phyloP scores from a whole-genome alignment of 2,113 vertebrate genomes.

The Burhinus oedicnemus region DNA sequence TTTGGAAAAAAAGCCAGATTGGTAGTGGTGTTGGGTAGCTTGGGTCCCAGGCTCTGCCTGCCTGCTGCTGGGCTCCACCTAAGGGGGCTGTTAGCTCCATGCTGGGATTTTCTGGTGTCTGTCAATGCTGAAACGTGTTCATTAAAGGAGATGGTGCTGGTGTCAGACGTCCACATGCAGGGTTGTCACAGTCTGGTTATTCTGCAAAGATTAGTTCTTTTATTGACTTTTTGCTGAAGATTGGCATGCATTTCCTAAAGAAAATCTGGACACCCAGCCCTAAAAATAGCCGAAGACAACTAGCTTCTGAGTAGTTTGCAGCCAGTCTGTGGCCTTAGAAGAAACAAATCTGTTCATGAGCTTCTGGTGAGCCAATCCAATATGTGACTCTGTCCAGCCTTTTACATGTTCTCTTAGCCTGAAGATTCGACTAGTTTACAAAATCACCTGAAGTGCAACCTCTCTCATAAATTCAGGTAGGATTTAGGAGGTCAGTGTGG shows the following conservation, averaged over 20 bases:
- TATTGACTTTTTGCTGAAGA: slow-evolving; percentile 46
- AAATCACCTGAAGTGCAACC: background rate
- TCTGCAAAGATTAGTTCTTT: slow-evolving; percentile 30
- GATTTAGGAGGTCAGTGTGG: background rate
- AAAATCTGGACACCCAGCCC: slow-evolving; percentile 55
- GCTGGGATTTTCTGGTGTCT: slow-evolving; percentile 21
- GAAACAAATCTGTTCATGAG: slow-evolving; percentile 58
- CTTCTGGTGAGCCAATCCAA: slow-evolving; percentile 31
- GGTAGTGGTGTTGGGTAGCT: background rate
- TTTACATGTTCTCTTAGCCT: background rate
- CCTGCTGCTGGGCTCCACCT: background rate
- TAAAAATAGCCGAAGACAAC: slow-evolving; percentile 61
- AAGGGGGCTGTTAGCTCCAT: background rate
- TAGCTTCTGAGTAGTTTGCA: slow-evolving; percentile 41
- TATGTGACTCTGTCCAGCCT: slow-evolving; percentile 20
- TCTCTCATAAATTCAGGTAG: background rate
- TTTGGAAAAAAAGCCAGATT: background rate
- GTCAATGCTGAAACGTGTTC: background rate
- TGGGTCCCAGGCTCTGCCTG: background rate
- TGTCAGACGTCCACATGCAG: slow-evolving; percentile 29
- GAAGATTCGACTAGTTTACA: background rate
- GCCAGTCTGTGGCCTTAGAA: slow-evolving; percentile 57
- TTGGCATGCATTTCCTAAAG: slow-evolving; percentile 38
- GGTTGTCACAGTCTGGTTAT: slow-evolving; percentile 39
- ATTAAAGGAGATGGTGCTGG: background rate